phyloP scores from a whole-genome alignment of 2,797 vertebrate species.

The Hozukius guyotensis region DNA sequence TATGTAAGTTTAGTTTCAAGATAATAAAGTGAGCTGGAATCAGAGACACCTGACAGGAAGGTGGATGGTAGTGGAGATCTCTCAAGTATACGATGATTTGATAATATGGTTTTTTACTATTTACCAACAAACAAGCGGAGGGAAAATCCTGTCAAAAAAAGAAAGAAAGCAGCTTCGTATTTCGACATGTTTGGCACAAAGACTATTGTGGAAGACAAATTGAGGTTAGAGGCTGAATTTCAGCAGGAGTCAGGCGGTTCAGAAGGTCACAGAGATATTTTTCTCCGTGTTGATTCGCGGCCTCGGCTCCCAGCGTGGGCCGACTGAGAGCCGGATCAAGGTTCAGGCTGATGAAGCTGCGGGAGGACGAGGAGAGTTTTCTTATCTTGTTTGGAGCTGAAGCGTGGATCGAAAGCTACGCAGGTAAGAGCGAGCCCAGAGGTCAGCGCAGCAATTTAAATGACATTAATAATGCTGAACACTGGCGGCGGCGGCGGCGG shows the following conservation, averaged over 20 bases:
- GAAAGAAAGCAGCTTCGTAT: background rate
- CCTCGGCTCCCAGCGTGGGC: background rate
- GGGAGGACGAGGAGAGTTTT: background rate
- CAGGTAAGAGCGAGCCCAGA: background rate
- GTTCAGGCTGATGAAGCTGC: too few relatives aligned
- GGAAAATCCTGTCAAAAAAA: background rate
- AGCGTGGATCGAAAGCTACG: background rate
- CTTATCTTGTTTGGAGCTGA: background rate
- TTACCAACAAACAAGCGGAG: background rate
- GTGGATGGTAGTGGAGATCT: too few relatives aligned
- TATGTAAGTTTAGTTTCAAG: background rate
- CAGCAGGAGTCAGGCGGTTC: background rate
- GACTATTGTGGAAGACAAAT: background rate
- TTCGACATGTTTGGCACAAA: background rate
- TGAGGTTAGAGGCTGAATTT: conserved; percentile 5
- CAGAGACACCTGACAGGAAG: too few relatives aligned
- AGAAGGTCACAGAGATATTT: background rate
- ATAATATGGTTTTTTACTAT: background rate
- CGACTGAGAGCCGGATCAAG: background rate
- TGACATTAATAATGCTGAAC: background rate
- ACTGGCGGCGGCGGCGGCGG: background rate
- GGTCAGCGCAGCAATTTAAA: background rate
- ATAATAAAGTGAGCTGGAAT: too few relatives aligned
- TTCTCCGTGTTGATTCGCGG: background rate
- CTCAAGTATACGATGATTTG: background rate